Base-by-base conservation (phyloP, 1,140 invertebrate species). In the Laupala kohalensis region DNA sequence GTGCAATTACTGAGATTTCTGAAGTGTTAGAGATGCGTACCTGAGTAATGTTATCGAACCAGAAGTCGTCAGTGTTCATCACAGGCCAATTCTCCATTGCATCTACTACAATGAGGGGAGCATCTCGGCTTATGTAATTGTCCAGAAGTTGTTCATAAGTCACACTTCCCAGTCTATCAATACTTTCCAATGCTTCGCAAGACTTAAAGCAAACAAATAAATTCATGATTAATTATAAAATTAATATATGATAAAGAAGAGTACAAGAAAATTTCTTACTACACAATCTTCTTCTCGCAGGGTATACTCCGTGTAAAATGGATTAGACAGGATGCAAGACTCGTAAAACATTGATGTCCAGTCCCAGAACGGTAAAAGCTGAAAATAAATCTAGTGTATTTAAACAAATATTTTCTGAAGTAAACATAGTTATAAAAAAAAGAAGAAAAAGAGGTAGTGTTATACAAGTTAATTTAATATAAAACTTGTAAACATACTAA, bases 261-360 rank as follows among this genome's bases (percentile, higher is more conserved):
- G 23, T 23, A 9, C 19, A 28, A 66, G 19, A 64, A 64, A 25
- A 2, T 4, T 65, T 76, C 79, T 76, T 79, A 87, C 86, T 77
- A 86, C 80, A 73, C 86, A 88, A 75, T 88, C 85, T 69, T 86
- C 83, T 71, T 83, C 80, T 12, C 81, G 77, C 9, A 83, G 69
- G 53, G 81, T 77, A 24, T 84, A 82, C 28, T 81, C 81, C 29
- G 81, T 83, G 75, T 85, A 88, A 74, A 85, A 86, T 4, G 87
- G 87, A 81, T 85, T 89, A 37, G 86, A 83, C 64, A 93, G 84
- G 74, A 92, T 80, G 76, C 92, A 94, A 67, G 85, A 84, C 71
- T 88, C 86, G 76, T 90, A 87, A 75, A 92, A 92, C 19, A 92
- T 78, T 6, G 85, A 83, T n/a, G 88, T 89, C 91, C 91, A 94